Percentiles rank a stretch among this genome's conserved stretches.
These are phyloP conservation scores for Diphyllodes magnificus DNA, from an alignment of 2,113 vertebrate genomes.

Conservation along the genomic window DNA sequence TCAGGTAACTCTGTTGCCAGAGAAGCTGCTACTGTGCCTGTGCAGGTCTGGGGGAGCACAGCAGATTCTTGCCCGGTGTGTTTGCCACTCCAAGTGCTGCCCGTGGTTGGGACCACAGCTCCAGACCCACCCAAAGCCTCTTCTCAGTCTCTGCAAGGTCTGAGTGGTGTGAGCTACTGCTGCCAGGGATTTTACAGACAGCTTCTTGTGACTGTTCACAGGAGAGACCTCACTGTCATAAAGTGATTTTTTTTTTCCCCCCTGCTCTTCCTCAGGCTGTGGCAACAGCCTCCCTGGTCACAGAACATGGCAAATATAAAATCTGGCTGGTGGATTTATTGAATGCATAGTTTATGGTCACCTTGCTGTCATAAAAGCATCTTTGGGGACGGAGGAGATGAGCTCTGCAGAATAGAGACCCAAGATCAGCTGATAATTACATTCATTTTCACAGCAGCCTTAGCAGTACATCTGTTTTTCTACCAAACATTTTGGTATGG, in stretches of 20 bases:
- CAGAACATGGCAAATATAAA: neutral
- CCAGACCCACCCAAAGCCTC: neutral
- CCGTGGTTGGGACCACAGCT: neutral
- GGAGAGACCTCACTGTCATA: neutral
- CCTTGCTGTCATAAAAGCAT: neutral
- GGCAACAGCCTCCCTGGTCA: neutral
- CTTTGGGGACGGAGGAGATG: neutral
- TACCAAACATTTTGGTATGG: conserved; percentile 22
- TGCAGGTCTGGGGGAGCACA: neutral
- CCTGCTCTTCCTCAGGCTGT: neutral
- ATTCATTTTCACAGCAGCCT: conserved; percentile 18
- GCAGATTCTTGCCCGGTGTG: neutral
- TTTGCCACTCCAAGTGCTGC: neutral
- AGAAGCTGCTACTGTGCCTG: neutral
- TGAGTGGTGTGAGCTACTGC: neutral
- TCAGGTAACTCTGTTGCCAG: neutral
- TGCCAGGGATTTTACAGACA: neutral
- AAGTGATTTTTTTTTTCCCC: neutral
- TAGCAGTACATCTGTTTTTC: neutral
- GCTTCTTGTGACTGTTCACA: neutral
- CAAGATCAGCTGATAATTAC: neutral
- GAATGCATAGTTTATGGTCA: neutral
- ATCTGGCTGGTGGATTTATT: neutral
- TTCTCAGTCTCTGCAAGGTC: neutral
- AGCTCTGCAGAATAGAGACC: neutral